phyloP scores from a whole-genome alignment of 2,888 invertebrate species.

The Nemapogon koenigi region DNA sequence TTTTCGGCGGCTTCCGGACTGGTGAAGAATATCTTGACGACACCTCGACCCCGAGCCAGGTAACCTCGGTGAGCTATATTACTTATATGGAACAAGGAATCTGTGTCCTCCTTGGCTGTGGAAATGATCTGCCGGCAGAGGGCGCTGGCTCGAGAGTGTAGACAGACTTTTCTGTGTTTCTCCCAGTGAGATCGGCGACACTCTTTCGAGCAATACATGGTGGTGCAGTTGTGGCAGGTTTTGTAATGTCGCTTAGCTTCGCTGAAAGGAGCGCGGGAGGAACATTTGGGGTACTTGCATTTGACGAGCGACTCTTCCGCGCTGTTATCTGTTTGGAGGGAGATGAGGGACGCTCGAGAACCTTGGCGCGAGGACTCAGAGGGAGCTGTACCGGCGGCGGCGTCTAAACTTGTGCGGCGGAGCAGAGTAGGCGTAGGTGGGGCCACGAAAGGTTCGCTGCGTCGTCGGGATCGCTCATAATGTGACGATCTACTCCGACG shows the following conservation, averaged over 20 bases:
- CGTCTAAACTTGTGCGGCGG: slow-evolving; percentile 70
- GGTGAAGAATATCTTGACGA: slow-evolving; percentile 89
- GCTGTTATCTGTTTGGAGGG: slow-evolving; percentile 53
- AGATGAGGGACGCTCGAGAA: slow-evolving; percentile 50
- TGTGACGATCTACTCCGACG: slow-evolving; percentile 40
- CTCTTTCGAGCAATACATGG: slow-evolving; percentile 90
- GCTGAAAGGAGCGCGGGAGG: slow-evolving; percentile 70
- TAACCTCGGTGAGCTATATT: slow-evolving; percentile 85
- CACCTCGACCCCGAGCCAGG: slow-evolving; percentile 85
- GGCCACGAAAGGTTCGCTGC: slow-evolving; percentile 48
- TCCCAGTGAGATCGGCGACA: slow-evolving; percentile 94
- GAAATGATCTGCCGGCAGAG: slow-evolving; percentile 86
- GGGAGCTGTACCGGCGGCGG: slow-evolving; percentile 27
- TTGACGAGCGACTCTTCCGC: slow-evolving; percentile 65
- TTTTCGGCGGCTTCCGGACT: slow-evolving; percentile 86
- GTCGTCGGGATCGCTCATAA: slow-evolving; percentile 56
- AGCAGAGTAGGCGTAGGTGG: slow-evolving; percentile 39
- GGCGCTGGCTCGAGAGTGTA: slow-evolving; percentile 89
- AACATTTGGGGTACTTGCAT: slow-evolving; percentile 85
- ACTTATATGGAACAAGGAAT: slow-evolving; percentile 79
- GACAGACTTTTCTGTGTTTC: slow-evolving; percentile 87
- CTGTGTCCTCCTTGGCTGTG: slow-evolving; percentile 78
- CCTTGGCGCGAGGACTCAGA: slow-evolving; percentile 39
- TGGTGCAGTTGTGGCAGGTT: slow-evolving; percentile 94
- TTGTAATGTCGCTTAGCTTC: slow-evolving; percentile 87